Evolutionary conservation across 2,113 vertebrate species (phyloP), one percentile per base, ranked within the genome.

Genomic region (Corvus hawaiiensis): DNA sequence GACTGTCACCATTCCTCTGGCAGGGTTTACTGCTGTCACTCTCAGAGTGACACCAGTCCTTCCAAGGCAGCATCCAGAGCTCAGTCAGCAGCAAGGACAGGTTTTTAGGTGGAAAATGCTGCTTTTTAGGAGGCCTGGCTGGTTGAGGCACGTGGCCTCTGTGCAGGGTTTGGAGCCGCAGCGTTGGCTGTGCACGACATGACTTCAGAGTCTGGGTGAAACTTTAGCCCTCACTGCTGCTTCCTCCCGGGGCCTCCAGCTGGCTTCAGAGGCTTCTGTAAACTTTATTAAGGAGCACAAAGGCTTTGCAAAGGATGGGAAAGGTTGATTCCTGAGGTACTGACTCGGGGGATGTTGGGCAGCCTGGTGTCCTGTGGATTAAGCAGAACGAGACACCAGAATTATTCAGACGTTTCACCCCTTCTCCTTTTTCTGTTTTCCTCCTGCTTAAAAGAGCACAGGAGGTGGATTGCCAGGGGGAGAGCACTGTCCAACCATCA

Each of bases 181-280:
- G 62, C 14, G 3, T 9, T 68, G 75, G 81, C 89, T 14, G 39
- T 2, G 26, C 4, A 10, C 62, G 51, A 41, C 69, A n/a, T 94
- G 49, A 90, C 93, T 93, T 90, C 92, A 94, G 35, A n/a, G 93
- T 44, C 92, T 92, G 82, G 3, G 26, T 56, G 93, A 96, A 96
- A 93, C 93, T 6, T 59, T 58, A 96, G 79, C 96, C 81, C 66
- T 92, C 80, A 1, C 1, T 49, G 77, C 86, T 39, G 18, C 52
- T 16, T 69, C 84, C 90, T 79, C 73, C 51, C 5, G 80, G 66
- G 89, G 89, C 68, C 55, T 67, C 66, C 86, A 1, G 22, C 83
- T 80, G 87, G 44, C 89, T 94, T 61, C 68, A 62, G 8, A 43
- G 69, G 43, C 71, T 90, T 73, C 89, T 82, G 66, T 69, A 24